Evolutionary conservation across 2,797 vertebrate genomes (phyloP), one percentile per base, ranked within the genome.

Genomic region (Acropternis orthonyx): DNA sequence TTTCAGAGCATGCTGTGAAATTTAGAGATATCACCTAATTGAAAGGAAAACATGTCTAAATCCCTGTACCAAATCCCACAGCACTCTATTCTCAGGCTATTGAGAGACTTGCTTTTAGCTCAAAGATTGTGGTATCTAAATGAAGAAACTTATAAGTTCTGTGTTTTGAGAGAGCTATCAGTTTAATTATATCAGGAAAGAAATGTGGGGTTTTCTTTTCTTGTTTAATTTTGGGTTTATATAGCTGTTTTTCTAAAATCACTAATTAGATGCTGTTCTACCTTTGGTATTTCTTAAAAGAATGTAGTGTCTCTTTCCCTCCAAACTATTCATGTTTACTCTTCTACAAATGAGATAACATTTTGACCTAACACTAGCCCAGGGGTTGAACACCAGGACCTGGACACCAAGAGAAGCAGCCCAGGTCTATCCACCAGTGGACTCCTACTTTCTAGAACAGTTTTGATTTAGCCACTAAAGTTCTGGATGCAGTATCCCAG

Each of bases 1-100:
- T 87, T 95, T 74, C 73, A 92, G 20, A 77, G 22, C 15, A 17
- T 32, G 14, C 46, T 80, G 39, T 88, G 84, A 80, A 94, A 87
- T 85, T 68, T 51, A 74, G 49, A 89, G n/a, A 17, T 26, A 43
- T 68, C 8, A 10, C 59, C 37, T 85, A 81, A 72, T 86, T 92
- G 55, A 85, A 85, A 72, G 49, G 41, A 87, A 89, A 90, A 74
- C 22, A 19, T 21, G 15, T 68, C 30, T 72, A 89, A 91, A 91
- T 78, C 61, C 46, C 61, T 39, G 17, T 82, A 63, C 44, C 37
- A 85, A 91, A 89, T 80, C 75, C 52, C 19, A 32, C 51, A 76
- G 65, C 65, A 65, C 27, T 77, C 37, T 76, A 14, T 68, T 93
- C 54, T 71, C 49, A 77, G 83, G 75, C 30, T 74, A 62, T 43